Percentiles rank a stretch among this genome's conserved stretches.
Conservation (phyloP, 2,797 vertebrate genomes). For the Cossypha niveicapilla region DNA sequence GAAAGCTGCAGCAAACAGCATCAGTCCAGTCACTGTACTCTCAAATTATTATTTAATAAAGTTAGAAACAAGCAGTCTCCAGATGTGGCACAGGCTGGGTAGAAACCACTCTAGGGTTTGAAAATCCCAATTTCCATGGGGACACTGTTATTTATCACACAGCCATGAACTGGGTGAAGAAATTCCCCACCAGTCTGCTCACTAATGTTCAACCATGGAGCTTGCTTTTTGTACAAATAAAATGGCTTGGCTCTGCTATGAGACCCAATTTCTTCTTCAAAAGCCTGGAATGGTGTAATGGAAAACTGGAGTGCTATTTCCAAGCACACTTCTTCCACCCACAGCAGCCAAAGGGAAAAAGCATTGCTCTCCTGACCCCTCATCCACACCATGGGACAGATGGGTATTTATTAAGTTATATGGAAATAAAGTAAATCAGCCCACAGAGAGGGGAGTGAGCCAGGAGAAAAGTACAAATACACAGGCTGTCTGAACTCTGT, state of each 20-base stretch:
- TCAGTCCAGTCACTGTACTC: background rate
- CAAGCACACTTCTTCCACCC: conserved; percentile 9
- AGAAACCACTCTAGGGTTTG: background rate
- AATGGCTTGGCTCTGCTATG: background rate
- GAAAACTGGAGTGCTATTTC: background rate
- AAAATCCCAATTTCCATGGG: background rate
- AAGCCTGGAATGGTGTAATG: background rate
- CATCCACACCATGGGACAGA: background rate
- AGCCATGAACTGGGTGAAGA: background rate
- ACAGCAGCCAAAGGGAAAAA: background rate
- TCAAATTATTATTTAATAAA: background rate
- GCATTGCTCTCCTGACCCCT: background rate
- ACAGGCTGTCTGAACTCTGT: background rate
- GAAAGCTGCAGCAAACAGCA: background rate
- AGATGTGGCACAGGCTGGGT: background rate
- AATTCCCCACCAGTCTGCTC: background rate
- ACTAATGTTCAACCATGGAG: background rate
- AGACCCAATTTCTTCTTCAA: background rate
- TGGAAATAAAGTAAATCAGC: background rate
- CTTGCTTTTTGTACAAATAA: background rate
- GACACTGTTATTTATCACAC: background rate
- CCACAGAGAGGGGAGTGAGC: background rate
- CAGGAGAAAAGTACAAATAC: background rate
- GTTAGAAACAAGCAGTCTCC: background rate
- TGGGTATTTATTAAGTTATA: background rate